Percentiles rank a stretch among this genome's conserved stretches.
Evolutionary conservation across 2,888 invertebrate species (phyloP).

Genomic region (Dryomyza anilis): DNA sequence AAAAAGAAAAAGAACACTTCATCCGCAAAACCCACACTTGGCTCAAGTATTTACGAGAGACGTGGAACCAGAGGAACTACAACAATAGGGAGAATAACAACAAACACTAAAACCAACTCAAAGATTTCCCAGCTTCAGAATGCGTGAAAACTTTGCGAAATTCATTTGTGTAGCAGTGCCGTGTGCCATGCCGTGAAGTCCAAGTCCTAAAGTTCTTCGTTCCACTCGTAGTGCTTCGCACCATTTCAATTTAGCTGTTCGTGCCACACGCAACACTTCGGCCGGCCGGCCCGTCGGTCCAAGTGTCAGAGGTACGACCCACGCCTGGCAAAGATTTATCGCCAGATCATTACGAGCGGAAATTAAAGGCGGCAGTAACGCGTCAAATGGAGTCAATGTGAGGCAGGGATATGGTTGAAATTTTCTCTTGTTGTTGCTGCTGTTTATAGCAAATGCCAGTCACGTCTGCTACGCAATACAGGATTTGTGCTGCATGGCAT

Average conservation of each 20-base stretch:
- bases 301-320: background rate
- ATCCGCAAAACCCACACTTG: too few relatives aligned
- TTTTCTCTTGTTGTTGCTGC: background rate
- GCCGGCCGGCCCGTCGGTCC: background rate
- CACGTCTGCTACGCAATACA: slow-evolving; percentile 26
- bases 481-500: background rate
- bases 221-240: too few relatives aligned
- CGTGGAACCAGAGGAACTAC: too few relatives aligned
- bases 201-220: too few relatives aligned
- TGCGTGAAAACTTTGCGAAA: background rate
- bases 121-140: too few relatives aligned
- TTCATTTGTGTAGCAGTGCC: background rate
- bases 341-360: slow-evolving; percentile 53
- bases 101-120: too few relatives aligned
- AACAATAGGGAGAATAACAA: too few relatives aligned
- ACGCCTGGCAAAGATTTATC: slow-evolving; percentile 51
- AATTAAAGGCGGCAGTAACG: slow-evolving; percentile 54
- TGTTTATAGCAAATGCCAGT: slow-evolving; percentile 19
- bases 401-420: slow-evolving; percentile 31
- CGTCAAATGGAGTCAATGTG: slow-evolving; percentile 37
- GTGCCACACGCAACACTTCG: background rate
- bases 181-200: background rate
- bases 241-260: background rate
- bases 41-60: too few relatives aligned
- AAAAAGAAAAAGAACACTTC: too few relatives aligned